Conservation (phyloP, 2,113 vertebrate species). For the Conger conger region DNA sequence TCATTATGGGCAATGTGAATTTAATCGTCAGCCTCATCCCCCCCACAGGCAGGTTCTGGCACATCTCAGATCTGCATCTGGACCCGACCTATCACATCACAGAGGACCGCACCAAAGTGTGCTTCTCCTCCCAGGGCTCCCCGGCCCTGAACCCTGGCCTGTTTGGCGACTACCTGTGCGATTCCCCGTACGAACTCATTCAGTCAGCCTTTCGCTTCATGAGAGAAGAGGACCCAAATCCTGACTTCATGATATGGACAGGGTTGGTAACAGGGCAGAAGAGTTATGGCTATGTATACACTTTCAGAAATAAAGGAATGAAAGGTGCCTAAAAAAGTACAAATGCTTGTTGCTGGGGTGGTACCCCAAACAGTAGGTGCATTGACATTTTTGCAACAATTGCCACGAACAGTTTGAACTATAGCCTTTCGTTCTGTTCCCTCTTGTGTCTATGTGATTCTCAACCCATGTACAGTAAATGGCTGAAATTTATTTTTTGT, state of each 20-base stretch:
- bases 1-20: not conserved
- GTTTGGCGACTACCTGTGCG: slow-evolving; percentile 89
- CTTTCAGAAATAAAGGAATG: too few relatives aligned
- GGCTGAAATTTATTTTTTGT: not conserved
- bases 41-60: slow-evolving; percentile 88
- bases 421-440: not conserved
- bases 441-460: not conserved
- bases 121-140: slow-evolving; percentile 86
- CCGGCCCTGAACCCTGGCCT: slow-evolving; percentile 79
- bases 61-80: slow-evolving; percentile 92
- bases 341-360: too few relatives aligned
- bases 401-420: not conserved
- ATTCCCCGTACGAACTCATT: slow-evolving; percentile 91
- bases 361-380: too few relatives aligned
- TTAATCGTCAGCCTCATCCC: slow-evolving; percentile 30
- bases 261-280: slow-evolving; percentile 73
- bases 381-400: not conserved
- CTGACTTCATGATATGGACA: slow-evolving; percentile 95
- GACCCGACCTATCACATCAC: slow-evolving; percentile 87
- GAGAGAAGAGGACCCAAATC: slow-evolving; percentile 67
- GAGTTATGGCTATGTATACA: too few relatives aligned
- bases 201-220: slow-evolving; percentile 87
- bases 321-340: too few relatives aligned
- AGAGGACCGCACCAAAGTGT: slow-evolving; percentile 84
- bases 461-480: not conserved